Percentiles rank a stretch among this genome's conserved stretches.
Evolutionary conservation across 2,888 invertebrate genomes (phyloP).

Genomic region (Drosophila quinaria): DNA sequence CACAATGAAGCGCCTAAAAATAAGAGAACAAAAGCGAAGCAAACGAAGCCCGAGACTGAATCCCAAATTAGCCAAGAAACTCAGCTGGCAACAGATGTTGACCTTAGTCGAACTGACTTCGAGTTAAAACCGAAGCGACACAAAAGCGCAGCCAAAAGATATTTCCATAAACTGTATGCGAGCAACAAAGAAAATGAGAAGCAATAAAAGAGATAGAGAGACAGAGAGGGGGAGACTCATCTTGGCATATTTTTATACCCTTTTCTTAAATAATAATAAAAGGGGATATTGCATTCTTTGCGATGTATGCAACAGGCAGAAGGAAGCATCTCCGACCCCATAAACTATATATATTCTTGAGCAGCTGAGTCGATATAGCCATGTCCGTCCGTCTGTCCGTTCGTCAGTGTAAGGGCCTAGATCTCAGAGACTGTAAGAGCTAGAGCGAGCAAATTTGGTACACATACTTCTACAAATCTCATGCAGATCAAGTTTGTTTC

Average conservation of each 20-base stretch:
- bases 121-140: conserved; percentile 8
- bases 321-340: no score
- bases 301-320: no score
- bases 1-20: conserved; percentile 44
- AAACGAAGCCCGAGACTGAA: conserved; percentile 5
- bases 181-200: neutral
- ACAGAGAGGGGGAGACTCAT: neutral
- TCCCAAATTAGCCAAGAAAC: conserved; percentile 24
- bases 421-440: no score
- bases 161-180: conserved; percentile 11
- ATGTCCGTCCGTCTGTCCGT: no score
- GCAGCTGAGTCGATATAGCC: no score
- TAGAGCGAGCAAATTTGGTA: no score
- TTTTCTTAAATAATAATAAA: no score
- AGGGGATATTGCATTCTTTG: no score
- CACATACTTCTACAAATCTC: no score
- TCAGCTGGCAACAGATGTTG: conserved; percentile 24
- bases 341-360: no score
- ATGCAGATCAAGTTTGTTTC: no score
- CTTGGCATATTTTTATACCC: neutral
- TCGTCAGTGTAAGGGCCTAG: no score
- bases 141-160: conserved; percentile 22
- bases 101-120: conserved; percentile 17
- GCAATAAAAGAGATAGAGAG: neutral
- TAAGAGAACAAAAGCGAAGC: conserved; percentile 41